A percentile compares a stretch with the other conserved stretches of the same genome.
Evolutionary conservation across 2,797 vertebrate species (phyloP).

Genomic region (Pyrocephalus nanus): DNA sequence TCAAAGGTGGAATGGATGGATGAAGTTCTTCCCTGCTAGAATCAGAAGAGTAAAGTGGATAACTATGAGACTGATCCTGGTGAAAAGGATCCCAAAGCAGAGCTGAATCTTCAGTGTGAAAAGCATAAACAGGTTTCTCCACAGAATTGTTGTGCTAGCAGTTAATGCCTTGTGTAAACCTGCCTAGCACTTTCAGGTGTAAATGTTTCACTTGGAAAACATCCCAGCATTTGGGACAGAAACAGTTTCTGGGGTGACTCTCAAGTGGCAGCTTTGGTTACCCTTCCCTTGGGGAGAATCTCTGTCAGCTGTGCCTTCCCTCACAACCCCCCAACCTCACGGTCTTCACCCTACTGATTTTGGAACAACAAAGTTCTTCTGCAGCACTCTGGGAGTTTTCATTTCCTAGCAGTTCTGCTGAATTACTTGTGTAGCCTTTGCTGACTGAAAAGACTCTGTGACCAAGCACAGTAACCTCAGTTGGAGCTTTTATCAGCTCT

Average conservation of each 20-base stretch:
- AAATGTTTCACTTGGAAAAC: neutral
- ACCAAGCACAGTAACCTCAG: neutral
- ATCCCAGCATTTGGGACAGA: neutral
- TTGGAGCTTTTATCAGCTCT: neutral
- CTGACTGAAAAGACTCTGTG: neutral
- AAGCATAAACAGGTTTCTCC: neutral
- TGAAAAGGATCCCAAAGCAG: neutral
- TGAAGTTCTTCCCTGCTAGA: neutral
- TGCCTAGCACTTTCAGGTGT: neutral
- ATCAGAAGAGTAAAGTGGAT: neutral
- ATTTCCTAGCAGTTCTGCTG: neutral
- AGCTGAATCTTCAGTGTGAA: neutral
- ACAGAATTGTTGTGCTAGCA: neutral
- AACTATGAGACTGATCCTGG: neutral
- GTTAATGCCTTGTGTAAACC: neutral
- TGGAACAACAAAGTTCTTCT: neutral
- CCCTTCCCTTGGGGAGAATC: neutral
- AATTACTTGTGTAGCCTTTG: neutral
- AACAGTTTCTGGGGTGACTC: neutral
- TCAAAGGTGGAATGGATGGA: neutral
- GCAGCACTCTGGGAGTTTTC: neutral
- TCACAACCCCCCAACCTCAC: neutral
- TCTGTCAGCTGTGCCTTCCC: neutral
- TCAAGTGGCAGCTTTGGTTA: neutral
- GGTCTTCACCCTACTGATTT: neutral